Conservation (phyloP, 2,888 invertebrate genomes). For the Galeruca laticollis region DNA sequence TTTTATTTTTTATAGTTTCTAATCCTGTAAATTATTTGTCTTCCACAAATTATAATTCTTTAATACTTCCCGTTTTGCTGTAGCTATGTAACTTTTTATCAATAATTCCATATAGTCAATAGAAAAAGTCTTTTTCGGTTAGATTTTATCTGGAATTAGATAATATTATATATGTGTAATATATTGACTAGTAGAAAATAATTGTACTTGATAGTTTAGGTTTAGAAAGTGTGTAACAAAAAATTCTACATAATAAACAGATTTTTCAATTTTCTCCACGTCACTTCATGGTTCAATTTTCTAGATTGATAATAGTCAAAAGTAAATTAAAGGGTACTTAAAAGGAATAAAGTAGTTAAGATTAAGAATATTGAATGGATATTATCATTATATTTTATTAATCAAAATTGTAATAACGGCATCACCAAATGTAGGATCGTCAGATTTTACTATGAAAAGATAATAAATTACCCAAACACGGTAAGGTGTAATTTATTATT, state of each 20-base stretch:
- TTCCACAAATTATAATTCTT: too few relatives aligned
- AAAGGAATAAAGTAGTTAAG: neutral
- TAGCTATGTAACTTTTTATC: too few relatives aligned
- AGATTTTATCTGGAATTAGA: too few relatives aligned
- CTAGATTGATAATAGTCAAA: neutral
- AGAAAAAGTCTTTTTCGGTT: too few relatives aligned
- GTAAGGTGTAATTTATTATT: neutral
- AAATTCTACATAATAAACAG: neutral
- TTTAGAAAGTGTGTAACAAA: neutral
- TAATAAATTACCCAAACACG: neutral
- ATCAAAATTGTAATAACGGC: neutral
- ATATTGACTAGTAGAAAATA: too few relatives aligned
- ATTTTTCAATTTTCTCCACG: neutral
- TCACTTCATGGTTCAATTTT: neutral
- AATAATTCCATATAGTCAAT: too few relatives aligned
- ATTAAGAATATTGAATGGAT: neutral
- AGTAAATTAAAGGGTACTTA: neutral
- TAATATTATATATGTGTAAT: too few relatives aligned
- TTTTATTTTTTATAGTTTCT: too few relatives aligned
- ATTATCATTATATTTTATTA: conserved; percentile 1
- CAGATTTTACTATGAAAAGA: neutral
- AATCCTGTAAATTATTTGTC: too few relatives aligned
- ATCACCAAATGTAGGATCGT: neutral
- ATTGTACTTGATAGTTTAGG: too few relatives aligned
- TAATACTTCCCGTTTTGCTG: too few relatives aligned